A percentile compares a stretch with the other conserved stretches of the same genome.
Conservation (phyloP, 53 echinoderm and acorn worm species). For the Paelopatides confundens region DNA sequence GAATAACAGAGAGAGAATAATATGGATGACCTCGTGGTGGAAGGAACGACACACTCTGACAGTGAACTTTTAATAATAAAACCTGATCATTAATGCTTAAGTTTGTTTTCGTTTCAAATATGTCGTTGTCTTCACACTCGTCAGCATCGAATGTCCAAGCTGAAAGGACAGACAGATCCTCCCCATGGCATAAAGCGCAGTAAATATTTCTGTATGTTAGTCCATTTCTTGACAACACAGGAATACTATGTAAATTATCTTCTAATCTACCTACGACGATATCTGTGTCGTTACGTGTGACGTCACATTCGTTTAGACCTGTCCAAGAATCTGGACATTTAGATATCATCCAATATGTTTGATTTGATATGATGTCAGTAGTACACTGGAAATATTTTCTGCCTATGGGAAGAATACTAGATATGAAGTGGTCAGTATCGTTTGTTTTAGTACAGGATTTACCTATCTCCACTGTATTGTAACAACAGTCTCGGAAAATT, state of each 20-base stretch:
- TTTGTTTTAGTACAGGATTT: background rate
- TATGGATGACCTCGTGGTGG: too few species aligned
- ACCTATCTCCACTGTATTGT: background rate
- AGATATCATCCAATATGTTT: background rate
- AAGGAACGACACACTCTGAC: too few species aligned
- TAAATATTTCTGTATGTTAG: slow-evolving; percentile 2
- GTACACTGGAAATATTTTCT: background rate
- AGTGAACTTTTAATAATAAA: too few species aligned
- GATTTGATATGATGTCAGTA: background rate
- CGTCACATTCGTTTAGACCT: background rate
- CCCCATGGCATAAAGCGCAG: background rate
- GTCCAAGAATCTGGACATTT: background rate
- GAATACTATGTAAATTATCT: background rate
- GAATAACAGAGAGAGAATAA: too few species aligned
- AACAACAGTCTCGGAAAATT: background rate
- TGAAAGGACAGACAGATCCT: background rate
- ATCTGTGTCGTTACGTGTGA: background rate
- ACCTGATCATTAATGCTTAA: too few species aligned
- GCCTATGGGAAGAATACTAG: background rate
- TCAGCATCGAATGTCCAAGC: background rate
- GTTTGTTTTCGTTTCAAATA: background rate
- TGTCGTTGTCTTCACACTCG: too few species aligned
- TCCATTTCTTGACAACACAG: background rate
- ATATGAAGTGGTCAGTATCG: background rate
- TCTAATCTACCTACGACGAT: background rate